Evolutionary conservation across 2,797 vertebrate species (phyloP), one percentile per base, ranked within the genome.

Genomic region (Delichon dasypus): DNA sequence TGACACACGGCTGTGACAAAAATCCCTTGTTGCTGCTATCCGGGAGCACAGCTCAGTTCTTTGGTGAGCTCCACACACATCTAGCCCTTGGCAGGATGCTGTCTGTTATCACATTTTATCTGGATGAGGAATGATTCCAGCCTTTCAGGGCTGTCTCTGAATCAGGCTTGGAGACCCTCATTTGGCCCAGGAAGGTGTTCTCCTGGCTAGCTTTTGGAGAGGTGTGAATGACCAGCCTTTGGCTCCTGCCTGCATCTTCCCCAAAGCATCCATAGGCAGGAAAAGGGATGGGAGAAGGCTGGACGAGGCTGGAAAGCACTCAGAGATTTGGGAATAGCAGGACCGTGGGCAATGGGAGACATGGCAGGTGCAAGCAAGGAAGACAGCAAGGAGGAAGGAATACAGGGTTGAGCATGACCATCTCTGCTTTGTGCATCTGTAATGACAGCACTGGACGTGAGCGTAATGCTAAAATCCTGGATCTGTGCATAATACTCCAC

Each of bases 401-500:
- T 1, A 1, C 19, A n/a, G 82, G 27, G 14, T 4, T 74, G 68
- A 21, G 9, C 68, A 14, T 70, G 72, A 65, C 61, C 87, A 66
- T 78, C 75, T 72, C 89, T 6, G 2, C 34, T 42, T 45, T 16
- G 21, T 53, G 71, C 92, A 53, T 93, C 91, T 93, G 89, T n/a
- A 73, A 10, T 4, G 83, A 82, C 40, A 77, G 65, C 72, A 25
- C 86, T 83, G 87, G 78, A 92, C 0, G 3, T 65, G 75, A 95
- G 75, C 6, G 4, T 84, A 70, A 22, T 62, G 15, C 51, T 91
- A 26, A 89, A 95, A 93, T 94, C 89, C 90, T 95, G 20, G 54
- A 40, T 90, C 75, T 44, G 58, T 95, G 75, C 4, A 12, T 92
- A 85, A 93, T 92, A 26, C 62, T 93, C 89, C 75, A 75, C 81